Conservation (phyloP, 2,797 vertebrate species). For the Pangasius krempfi region DNA sequence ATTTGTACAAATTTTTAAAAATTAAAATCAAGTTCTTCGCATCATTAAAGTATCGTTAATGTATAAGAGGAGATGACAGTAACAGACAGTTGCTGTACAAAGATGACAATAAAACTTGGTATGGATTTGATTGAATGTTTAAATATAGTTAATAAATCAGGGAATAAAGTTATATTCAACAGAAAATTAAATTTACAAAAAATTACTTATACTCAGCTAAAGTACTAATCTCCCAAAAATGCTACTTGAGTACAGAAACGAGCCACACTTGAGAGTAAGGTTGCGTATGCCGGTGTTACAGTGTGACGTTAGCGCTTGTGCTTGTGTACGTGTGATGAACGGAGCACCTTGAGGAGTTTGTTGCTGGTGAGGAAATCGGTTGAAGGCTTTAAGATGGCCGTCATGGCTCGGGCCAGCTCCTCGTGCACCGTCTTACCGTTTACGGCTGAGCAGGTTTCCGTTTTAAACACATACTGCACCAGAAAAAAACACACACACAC, state of each 20-base stretch:
- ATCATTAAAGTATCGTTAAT: not conserved
- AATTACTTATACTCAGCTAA: too few relatives aligned
- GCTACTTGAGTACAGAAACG: too few relatives aligned
- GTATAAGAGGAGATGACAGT: not conserved
- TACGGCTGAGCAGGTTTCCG: slow-evolving; percentile 81
- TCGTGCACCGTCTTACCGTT: slow-evolving; percentile 88
- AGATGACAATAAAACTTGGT: not conserved
- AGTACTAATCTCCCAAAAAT: too few relatives aligned
- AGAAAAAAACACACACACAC: not conserved
- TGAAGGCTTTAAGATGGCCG: slow-evolving; percentile 93
- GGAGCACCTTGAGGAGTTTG: slow-evolving; percentile 92
- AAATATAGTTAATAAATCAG: not conserved
- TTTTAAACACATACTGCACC: slow-evolving; percentile 90
- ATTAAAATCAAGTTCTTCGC: too few relatives aligned
- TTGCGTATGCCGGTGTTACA: not conserved
- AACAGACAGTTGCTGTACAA: not conserved
- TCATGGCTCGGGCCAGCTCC: slow-evolving; percentile 96
- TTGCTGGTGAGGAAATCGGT: slow-evolving; percentile 97
- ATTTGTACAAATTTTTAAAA: not conserved
- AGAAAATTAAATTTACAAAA: too few relatives aligned
- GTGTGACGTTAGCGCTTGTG: not conserved
- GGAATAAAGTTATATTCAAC: not conserved
- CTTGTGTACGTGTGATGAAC: not conserved
- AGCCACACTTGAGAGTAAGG: not conserved
- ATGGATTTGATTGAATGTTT: not conserved